Base-by-base conservation (phyloP, 2,888 invertebrate genomes). In the Strigamia maritima region DNA sequence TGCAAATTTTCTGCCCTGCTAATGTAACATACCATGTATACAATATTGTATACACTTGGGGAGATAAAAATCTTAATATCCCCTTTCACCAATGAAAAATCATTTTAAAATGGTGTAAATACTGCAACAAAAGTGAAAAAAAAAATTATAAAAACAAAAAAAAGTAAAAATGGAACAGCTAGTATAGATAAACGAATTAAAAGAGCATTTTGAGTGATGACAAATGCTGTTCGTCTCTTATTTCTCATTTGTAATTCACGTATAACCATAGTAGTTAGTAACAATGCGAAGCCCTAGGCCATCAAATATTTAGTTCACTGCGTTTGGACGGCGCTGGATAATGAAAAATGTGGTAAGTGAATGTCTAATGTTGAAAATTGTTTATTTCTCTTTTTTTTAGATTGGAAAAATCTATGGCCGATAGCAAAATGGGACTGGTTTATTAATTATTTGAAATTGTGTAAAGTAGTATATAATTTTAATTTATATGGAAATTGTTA, bases 1-100 rank as follows among this genome's bases (percentile, higher is more conserved):
- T 24, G 60, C 60, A 65, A 65, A 65, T 65, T 65, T 65, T 65
- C 22, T 65, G 60, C 60, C 60, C 60, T 24, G 60, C 60, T 65
- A 65, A 65, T 65, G 60, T 65, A 65, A 24, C 24, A 65, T 65
- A 65, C 49, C 24, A 65, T 65, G 60, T 65, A 65, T 65, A 65
- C 60, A 65, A 65, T 16, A 8, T 22, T 65, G 60, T 65, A 65
- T 65, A 65, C 60, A 65, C 60, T 65, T 19, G 19, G 60, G 60
- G 60, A 7, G 60, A 65, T 65, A 22, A 6, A 54, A 65, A n/a
- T 24, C 49, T 19, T 49, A 19, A 12, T 54, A 4, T 16, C 19
- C 60, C 12, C 22, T 7, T 10, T 65, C 60, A 65, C 60, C 60
- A 65, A 44, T 44, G 44, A 65, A 24, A 65, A 22, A 65, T 65